Evolutionary conservation across 2,113 vertebrate species (phyloP).

Genomic region (Athene cunicularia): DNA sequence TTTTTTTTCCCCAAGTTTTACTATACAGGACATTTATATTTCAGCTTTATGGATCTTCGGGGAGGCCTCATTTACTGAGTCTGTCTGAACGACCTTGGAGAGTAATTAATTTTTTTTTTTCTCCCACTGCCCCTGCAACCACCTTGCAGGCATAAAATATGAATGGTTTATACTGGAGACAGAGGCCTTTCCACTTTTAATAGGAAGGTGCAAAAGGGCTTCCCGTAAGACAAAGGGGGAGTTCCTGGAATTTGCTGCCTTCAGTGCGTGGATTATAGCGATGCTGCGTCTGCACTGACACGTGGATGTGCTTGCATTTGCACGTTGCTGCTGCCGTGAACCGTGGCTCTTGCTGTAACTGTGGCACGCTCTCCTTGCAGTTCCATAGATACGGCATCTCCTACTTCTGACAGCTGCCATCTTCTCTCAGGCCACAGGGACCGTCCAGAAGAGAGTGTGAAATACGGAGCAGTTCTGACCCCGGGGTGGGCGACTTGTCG

Average conservation of each 20-base stretch:
- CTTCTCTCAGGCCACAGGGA: background rate
- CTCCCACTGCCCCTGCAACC: background rate
- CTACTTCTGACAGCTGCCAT: background rate
- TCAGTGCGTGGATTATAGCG: accelerated
- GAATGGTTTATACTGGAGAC: background rate
- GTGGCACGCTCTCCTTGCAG: accelerated
- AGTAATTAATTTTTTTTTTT: background rate
- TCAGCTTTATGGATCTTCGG: conserved; percentile 13
- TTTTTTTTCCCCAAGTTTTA: background rate
- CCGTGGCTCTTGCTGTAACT: accelerated
- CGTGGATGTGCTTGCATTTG: accelerated
- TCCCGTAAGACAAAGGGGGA: background rate
- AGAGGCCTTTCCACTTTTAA: background rate
- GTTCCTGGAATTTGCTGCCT: background rate
- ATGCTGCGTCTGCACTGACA: accelerated
- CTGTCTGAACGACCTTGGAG: conserved; percentile 48
- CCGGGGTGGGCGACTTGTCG: accelerated
- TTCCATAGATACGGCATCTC: accelerated
- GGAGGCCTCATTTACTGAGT: background rate
- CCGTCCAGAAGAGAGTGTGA: accelerated
- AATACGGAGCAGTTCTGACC: background rate
- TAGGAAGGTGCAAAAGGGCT: background rate
- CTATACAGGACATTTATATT: background rate
- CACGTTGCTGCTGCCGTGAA: accelerated
- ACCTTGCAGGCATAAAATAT: background rate